phyloP scores from a whole-genome alignment of 2,888 invertebrate species.

The Pristionchus exspectatus region DNA sequence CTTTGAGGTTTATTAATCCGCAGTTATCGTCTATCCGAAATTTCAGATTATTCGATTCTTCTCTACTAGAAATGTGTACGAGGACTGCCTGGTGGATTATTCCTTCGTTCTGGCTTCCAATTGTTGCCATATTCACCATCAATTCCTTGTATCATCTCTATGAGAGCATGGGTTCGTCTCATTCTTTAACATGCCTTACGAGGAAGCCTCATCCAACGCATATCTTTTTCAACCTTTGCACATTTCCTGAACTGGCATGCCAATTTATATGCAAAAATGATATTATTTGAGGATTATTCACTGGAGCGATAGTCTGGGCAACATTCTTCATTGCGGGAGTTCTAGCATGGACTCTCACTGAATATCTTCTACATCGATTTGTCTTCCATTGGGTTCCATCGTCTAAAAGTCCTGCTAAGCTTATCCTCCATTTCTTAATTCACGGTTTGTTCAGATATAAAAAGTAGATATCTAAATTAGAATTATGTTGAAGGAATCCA shows the following conservation, averaged over 20 bases:
- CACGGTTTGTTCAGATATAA: conserved; percentile 76
- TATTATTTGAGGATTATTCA: conserved; percentile 58
- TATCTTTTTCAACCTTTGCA: not conserved
- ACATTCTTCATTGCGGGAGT: conserved; percentile 78
- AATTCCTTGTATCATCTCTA: conserved; percentile 62
- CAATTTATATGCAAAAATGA: too few species aligned
- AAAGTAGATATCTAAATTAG: not conserved
- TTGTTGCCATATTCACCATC: conserved; percentile 68
- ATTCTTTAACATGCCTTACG: conserved; percentile 55
- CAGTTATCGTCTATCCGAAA: not conserved
- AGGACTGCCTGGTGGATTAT: conserved; percentile 72
- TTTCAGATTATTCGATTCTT: conserved; percentile 78
- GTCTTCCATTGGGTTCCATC: conserved; percentile 81
- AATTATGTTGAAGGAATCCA: conserved; percentile 68
- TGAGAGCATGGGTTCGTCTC: not conserved
- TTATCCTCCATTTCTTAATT: conserved; percentile 79
- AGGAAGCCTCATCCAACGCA: not conserved
- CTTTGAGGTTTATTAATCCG: conserved; percentile 67
- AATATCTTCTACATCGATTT: conserved; percentile 81
- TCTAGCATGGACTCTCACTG: conserved; percentile 80
- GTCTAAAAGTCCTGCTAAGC: conserved; percentile 78
- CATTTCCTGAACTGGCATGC: too few species aligned
- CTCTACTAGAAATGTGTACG: conserved; percentile 72
- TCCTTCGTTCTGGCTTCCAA: conserved; percentile 76
- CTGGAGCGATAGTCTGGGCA: conserved; percentile 72